Conservation (phyloP, 2,888 invertebrate species). For the Hoplodrina ambigua region DNA sequence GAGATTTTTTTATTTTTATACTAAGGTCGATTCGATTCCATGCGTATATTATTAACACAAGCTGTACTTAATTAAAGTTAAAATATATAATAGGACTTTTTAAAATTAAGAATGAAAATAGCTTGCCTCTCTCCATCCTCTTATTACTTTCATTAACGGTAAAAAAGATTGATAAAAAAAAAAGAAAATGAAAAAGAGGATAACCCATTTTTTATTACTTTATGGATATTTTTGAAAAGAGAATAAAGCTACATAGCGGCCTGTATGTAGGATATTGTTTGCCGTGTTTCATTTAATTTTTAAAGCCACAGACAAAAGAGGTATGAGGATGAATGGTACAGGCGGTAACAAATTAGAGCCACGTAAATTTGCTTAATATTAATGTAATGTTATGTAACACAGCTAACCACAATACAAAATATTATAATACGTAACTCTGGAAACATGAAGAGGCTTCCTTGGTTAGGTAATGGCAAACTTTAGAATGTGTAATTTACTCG, state of each 20-base stretch:
- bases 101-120: no score
- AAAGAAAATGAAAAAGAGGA: no score
- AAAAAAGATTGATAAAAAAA: no score
- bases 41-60: no score
- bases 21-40: no score
- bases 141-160: no score
- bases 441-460: not conserved
- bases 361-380: not conserved
- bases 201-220: no score
- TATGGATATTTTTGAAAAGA: not conserved
- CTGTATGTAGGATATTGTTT: not conserved
- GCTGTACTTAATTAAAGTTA: no score
- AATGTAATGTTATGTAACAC: slow-evolving; percentile 1
- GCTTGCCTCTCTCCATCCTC: no score
- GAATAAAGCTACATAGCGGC: not conserved
- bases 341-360: slow-evolving; percentile 5
- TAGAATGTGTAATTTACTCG: not conserved
- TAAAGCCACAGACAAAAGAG: not conserved
- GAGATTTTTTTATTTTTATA: no score
- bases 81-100: no score
- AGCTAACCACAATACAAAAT: not conserved
- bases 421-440: not conserved
- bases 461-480: not conserved
- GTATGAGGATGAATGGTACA: not conserved
- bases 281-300: not conserved